A percentile compares a stretch with the other conserved stretches of the same genome.
phyloP scores from a whole-genome alignment of 2,797 vertebrate genomes.

The Orestias chungarensis region DNA sequence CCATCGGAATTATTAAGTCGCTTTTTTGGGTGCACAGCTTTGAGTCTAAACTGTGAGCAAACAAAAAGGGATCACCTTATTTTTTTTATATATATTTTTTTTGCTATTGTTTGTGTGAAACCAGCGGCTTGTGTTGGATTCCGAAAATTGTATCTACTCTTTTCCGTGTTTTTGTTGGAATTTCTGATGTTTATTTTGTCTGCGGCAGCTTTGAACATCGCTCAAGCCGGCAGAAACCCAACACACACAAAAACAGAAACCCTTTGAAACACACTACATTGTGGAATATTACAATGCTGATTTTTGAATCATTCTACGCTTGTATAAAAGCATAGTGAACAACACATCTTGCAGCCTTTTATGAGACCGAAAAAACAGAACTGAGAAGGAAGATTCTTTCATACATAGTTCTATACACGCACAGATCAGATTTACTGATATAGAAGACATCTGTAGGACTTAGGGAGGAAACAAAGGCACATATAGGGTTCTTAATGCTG shows the following conservation, averaged over 20 bases:
- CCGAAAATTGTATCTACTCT: background rate
- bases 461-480: conserved; percentile 28
- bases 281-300: conserved; percentile 28
- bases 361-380: conserved; percentile 1
- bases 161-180: conserved; percentile 33
- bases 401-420: background rate
- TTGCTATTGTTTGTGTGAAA: background rate
- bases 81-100: background rate
- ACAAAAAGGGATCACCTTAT: conserved; percentile 40
- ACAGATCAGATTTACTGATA: conserved; percentile 21
- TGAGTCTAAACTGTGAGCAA: conserved; percentile 27
- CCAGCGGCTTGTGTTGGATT: background rate
- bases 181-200: conserved; percentile 50
- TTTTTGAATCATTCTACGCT: conserved; percentile 47
- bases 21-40: conserved; percentile 24
- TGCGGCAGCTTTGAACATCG: conserved; percentile 52
- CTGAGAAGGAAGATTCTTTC: conserved; percentile 10
- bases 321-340: conserved; percentile 53
- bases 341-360: conserved; percentile 30
- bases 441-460: conserved; percentile 10
- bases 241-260: conserved; percentile 22
- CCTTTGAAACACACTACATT: conserved; percentile 43
- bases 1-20: conserved; percentile 25
- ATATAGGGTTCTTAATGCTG: conserved; percentile 55
- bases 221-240: conserved; percentile 42